phyloP scores from a whole-genome alignment of 2,888 invertebrate species.

The Odontomyia ornata region DNA sequence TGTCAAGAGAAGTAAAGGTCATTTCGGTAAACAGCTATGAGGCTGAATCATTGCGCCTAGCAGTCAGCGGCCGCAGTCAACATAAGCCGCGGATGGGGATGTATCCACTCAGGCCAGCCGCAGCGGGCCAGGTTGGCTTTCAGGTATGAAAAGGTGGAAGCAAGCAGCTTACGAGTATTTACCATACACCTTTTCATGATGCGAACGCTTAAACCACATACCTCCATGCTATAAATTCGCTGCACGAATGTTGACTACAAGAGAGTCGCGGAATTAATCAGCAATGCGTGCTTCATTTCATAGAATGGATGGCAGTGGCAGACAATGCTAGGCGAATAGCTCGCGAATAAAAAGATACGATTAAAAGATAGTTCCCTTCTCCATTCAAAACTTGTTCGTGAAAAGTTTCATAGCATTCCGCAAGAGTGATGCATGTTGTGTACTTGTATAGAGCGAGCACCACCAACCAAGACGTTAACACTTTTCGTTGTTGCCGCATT shows the following conservation, averaged over 20 bases:
- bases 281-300: too few species aligned
- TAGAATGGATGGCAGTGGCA: too few species aligned
- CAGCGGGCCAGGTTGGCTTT: conserved; percentile 1
- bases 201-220: too few species aligned
- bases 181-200: too few species aligned
- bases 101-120: neutral
- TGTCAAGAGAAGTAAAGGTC: conserved; percentile 50
- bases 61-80: neutral
- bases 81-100: conserved; percentile 12
- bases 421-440: too few species aligned
- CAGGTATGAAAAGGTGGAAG: conserved; percentile 26
- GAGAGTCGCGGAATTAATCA: too few species aligned
- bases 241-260: too few species aligned
- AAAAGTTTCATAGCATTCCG: too few species aligned
- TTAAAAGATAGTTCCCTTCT: too few species aligned
- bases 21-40: conserved; percentile 40
- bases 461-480: neutral
- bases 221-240: too few species aligned
- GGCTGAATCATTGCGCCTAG: conserved; percentile 27
- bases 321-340: too few species aligned
- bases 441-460: neutral
- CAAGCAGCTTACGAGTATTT: neutral
- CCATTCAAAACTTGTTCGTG: neutral
- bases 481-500: neutral
- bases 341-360: too few species aligned